These are phyloP conservation scores for Tricholaema leucomelas DNA, from an alignment of 2,113 vertebrate species.

Conservation along the genomic window DNA sequence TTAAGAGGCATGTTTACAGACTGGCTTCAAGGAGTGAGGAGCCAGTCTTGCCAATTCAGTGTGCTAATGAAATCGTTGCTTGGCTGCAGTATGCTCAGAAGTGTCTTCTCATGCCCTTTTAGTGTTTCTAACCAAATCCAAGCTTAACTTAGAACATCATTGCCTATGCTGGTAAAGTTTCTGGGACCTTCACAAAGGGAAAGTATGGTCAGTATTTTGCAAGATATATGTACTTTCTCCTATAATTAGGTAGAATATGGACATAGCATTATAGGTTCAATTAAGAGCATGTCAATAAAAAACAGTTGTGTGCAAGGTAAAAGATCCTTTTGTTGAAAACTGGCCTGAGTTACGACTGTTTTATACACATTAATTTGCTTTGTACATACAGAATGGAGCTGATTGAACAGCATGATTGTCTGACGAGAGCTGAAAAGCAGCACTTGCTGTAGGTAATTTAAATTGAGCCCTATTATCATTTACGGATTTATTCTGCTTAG, in stretches of 20 bases:
- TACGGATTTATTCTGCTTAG: conserved; percentile 72
- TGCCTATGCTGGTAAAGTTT: not conserved
- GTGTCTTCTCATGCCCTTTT: not conserved
- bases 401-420: conserved; percentile 63
- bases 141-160: not conserved
- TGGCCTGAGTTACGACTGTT: conserved; percentile 65
- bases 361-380: conserved; percentile 71
- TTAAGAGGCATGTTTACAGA: not conserved
- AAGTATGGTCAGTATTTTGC: not conserved
- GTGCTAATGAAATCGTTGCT: not conserved
- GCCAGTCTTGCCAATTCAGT: not conserved
- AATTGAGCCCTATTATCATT: conserved; percentile 73
- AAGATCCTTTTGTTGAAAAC: conserved; percentile 61
- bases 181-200: not conserved
- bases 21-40: not conserved
- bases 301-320: conserved; percentile 36
- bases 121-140: not conserved
- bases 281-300: conserved; percentile 59
- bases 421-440: conserved; percentile 64
- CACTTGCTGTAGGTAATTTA: conserved; percentile 75
- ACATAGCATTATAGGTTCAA: conserved; percentile 26
- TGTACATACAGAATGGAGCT: conserved; percentile 55
- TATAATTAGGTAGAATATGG: conserved; percentile 38
- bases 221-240: not conserved
- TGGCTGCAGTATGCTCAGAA: not conserved